Evolutionary conservation across 2,113 vertebrate species (phyloP).

Genomic region (Pelusios castaneus): DNA sequence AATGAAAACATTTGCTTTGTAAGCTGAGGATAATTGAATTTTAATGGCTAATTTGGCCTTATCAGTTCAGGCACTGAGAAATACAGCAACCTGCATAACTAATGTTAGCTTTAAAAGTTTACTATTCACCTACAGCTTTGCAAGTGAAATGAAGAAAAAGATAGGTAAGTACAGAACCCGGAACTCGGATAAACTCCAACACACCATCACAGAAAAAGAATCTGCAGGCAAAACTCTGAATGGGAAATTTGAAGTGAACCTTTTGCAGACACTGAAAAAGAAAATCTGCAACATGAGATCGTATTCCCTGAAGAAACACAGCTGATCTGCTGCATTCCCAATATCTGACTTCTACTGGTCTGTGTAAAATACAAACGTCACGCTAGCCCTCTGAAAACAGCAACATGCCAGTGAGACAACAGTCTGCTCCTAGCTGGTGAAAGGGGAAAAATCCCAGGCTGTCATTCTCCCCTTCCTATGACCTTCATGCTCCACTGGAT

Average conservation of each 20-base stretch:
- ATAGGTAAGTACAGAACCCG: background rate
- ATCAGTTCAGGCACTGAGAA: constrained; percentile 20
- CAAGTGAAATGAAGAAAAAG: constrained; percentile 34
- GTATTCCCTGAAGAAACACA: constrained; percentile 61
- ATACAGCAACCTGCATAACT: constrained; percentile 13
- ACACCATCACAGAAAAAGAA: background rate
- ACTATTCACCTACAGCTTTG: background rate
- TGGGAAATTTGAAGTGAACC: constrained; percentile 52
- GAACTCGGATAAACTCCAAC: constrained; percentile 2
- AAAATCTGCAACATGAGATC: constrained; percentile 37
- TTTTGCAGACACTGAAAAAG: constrained; percentile 38
- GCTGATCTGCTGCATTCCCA: constrained; percentile 57
- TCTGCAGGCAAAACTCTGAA: constrained; percentile 29
- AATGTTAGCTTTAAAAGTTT: background rate
- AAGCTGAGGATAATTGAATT: constrained; percentile 51
- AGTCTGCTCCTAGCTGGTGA: constrained; percentile 54
- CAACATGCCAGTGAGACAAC: constrained; percentile 57
- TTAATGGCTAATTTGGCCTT: constrained; percentile 49
- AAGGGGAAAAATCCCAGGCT: constrained; percentile 60
- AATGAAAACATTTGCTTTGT: constrained; percentile 59
- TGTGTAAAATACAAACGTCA: constrained; percentile 69
- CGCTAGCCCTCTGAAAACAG: constrained; percentile 68
- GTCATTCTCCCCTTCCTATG: constrained; percentile 74
- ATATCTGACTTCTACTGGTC: constrained; percentile 47
- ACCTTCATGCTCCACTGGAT: constrained; percentile 76